Evolutionary conservation across 92 coral and sea anemone genomes (phyloP).

Genomic region (Zoanthus sociatus): DNA sequence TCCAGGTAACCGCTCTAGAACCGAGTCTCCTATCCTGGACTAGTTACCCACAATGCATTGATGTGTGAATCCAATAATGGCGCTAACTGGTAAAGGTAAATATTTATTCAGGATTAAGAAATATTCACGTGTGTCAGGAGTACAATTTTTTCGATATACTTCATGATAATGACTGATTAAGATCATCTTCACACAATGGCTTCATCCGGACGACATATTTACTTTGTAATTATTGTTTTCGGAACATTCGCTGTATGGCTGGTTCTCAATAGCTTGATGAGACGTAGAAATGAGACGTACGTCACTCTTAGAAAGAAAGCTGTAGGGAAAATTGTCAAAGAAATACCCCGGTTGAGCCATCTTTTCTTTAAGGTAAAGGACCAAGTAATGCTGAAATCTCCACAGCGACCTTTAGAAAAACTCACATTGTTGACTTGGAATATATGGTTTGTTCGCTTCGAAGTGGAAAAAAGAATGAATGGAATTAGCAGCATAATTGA

Average conservation of each 20-base stretch:
- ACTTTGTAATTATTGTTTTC: background rate
- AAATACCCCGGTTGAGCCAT: background rate
- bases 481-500: slow-evolving; percentile 64
- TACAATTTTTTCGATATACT: background rate
- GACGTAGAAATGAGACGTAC: background rate
- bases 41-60: slow-evolving; percentile 16
- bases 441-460: slow-evolving; percentile 69
- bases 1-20: slow-evolving; percentile 37
- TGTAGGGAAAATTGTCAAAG: background rate
- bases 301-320: background rate
- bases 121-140: too few relatives aligned
- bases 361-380: background rate
- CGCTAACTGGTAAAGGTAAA: background rate
- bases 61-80: slow-evolving; percentile 11
- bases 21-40: slow-evolving; percentile 1
- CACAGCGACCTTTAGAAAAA: background rate
- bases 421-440: slow-evolving; percentile 64
- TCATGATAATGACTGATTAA: background rate
- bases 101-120: background rate
- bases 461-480: slow-evolving; percentile 60
- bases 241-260: background rate
- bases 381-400: background rate
- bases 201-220: background rate
- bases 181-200: background rate
- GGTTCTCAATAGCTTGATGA: background rate